Evolutionary conservation across 2,888 invertebrate genomes (phyloP).

Genomic region (Volucella inanis): DNA sequence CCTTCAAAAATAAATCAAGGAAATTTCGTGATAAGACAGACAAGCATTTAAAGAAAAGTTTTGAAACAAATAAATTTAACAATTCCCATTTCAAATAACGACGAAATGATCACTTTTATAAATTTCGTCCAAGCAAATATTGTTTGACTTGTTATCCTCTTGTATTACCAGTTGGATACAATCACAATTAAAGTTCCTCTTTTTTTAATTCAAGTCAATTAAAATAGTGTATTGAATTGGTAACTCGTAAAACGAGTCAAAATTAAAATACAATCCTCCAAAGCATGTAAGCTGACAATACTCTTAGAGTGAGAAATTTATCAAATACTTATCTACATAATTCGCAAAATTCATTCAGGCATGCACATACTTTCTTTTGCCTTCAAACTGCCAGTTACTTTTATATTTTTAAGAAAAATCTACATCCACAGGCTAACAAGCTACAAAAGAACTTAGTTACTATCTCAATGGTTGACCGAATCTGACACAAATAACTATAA

Average conservation of each 20-base stretch:
- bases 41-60: too few species aligned
- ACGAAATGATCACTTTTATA: slow-evolving; percentile 2
- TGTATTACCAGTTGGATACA: slow-evolving; percentile 20
- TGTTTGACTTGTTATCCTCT: slow-evolving; percentile 32
- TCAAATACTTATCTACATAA: slow-evolving; percentile 11
- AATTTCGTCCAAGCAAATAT: not conserved
- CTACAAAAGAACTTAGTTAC: slow-evolving; percentile 58
- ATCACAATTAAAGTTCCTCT: slow-evolving; percentile 18
- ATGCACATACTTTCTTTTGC: slow-evolving; percentile 69
- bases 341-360: slow-evolving; percentile 62
- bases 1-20: too few species aligned
- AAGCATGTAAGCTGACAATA: not conserved
- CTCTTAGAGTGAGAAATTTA: slow-evolving; percentile 39
- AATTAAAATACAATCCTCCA: slow-evolving; percentile 23
- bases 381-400: slow-evolving; percentile 45
- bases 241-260: slow-evolving; percentile 38
- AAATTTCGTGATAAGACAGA: too few species aligned
- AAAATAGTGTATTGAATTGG: slow-evolving; percentile 43
- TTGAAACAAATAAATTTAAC: too few species aligned
- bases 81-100: not conserved
- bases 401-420: not conserved
- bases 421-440: slow-evolving; percentile 43
- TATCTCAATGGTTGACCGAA: slow-evolving; percentile 66
- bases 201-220: slow-evolving; percentile 59
- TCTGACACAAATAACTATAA: slow-evolving; percentile 67